Evolutionary conservation across 2,113 vertebrate species (phyloP), one percentile per base, ranked within the genome.

Genomic region (Campylomormyrus tamandua): DNA sequence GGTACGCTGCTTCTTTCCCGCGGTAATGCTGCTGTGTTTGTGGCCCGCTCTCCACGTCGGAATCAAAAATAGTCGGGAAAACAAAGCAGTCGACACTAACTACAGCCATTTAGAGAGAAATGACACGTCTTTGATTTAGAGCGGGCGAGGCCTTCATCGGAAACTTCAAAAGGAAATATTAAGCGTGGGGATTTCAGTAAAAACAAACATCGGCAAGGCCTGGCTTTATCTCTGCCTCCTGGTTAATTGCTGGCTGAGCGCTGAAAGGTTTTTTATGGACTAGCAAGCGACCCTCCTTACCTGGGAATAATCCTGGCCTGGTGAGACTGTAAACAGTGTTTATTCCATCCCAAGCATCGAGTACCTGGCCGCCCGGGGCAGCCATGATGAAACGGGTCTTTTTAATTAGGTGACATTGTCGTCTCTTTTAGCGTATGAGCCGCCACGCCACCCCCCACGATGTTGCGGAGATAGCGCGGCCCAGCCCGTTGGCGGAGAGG

Each of bases 221-320:
- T 90, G 52, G 93, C 94, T 95, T 96, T 95, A 93, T 95, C 95
- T 93, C 95, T 95, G 93, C 95, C 95, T 95, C 94, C 93, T 95
- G 94, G 94, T 95, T 95, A 96, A 96, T 93, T 92, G 91, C 89
- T 93, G 94, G 92, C 93, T 95, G 93, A 92, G 91, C 92, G 95
- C 92, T 92, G 94, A 93, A 93, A 95, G 93, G 87, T 91, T 94
- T 92, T 95, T 94, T 92, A 94, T 91, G 92, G 92, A 91, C 92
- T 91, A 93, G 92, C 94, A 94, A 95, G 94, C 93, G 90, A 91
- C 94, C 92, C 94, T 95, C 95, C 92, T 94, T 95, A 94, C 94
- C 93, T 93, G 92, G 91, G 83, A 56, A 91, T 94, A 94, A 96
- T 90, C 92, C 93, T 91, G 62, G 89, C 88, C 90, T 92, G 94